phyloP scores from a whole-genome alignment of 1,140 invertebrate species.

The Lethrus apterus region DNA sequence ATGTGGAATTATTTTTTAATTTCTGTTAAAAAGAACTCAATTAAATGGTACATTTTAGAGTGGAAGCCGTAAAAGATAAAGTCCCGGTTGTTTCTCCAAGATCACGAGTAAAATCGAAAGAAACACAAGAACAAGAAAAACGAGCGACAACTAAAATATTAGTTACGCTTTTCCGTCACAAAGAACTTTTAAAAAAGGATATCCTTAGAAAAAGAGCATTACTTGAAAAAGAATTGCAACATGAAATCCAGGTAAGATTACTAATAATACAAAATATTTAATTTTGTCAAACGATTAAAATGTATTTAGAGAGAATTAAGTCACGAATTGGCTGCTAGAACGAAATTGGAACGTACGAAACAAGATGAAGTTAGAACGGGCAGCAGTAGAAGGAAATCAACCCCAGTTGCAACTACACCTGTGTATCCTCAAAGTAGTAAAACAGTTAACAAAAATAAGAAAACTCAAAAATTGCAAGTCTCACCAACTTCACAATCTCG shows the following conservation, averaged over 20 bases:
- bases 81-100: conserved; percentile 28
- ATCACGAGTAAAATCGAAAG: conserved; percentile 27
- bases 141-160: conserved; percentile 53
- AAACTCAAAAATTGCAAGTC: conserved; percentile 8
- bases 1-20: not conserved
- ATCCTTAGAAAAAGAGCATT: conserved; percentile 84
- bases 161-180: conserved; percentile 71
- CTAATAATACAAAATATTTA: too few relatives aligned
- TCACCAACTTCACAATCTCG: conserved; percentile 5
- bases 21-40: not conserved
- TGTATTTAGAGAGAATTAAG: conserved; percentile 58
- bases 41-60: too few relatives aligned
- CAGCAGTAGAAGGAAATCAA: conserved; percentile 51
- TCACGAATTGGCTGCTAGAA: conserved; percentile 55
- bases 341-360: conserved; percentile 61
- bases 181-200: conserved; percentile 88
- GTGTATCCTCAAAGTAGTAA: conserved; percentile 13
- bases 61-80: conserved; percentile 28
- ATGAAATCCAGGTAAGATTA: conserved; percentile 70
- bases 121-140: conserved; percentile 47
- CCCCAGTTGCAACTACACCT: conserved; percentile 38
- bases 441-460: conserved; percentile 13
- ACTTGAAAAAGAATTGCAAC: conserved; percentile 84
- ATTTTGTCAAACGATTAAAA: conserved; percentile 4
- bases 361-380: conserved; percentile 60